Percentiles rank a stretch among this genome's conserved stretches.
These are phyloP conservation scores for Notiomystis cincta DNA, from an alignment of 2,113 vertebrate species.

Conservation along the genomic window DNA sequence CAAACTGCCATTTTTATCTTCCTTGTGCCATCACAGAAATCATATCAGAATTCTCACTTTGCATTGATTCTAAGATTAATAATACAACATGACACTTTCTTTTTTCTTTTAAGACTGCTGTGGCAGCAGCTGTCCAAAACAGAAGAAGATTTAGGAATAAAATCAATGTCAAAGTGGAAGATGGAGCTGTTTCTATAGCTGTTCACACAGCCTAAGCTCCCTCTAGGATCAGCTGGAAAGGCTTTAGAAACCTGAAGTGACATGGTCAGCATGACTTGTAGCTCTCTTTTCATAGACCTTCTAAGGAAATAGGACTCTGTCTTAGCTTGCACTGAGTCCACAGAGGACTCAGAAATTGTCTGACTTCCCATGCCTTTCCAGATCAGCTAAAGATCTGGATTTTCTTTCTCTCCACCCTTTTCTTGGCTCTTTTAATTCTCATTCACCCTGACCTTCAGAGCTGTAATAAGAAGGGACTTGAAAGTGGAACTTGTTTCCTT, in stretches of 20 bases:
- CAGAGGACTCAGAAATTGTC: not conserved
- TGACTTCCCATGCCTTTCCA: not conserved
- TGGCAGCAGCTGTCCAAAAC: not conserved
- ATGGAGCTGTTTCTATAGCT: not conserved
- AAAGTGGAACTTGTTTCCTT: not conserved
- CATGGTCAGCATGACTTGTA: not conserved
- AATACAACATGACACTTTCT: not conserved
- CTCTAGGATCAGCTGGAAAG: not conserved
- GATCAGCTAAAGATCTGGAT: not conserved
- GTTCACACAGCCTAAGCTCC: not conserved
- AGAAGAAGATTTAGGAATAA: not conserved
- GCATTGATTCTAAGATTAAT: not conserved
- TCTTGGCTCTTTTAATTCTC: not conserved
- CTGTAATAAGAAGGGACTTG: not conserved
- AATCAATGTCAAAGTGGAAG: not conserved
- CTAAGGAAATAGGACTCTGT: not conserved
- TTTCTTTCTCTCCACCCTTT: not conserved
- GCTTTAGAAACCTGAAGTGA: not conserved
- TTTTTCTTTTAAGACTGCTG: not conserved
- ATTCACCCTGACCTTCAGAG: not conserved
- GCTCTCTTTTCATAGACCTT: not conserved
- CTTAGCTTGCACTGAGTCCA: not conserved
- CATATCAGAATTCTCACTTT: not conserved
- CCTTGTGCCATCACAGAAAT: not conserved
- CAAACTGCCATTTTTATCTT: not conserved